A percentile compares a stretch with the other conserved stretches of the same genome.
Conservation (phyloP, 2,888 invertebrate species). For the Drosophila greeni region DNA sequence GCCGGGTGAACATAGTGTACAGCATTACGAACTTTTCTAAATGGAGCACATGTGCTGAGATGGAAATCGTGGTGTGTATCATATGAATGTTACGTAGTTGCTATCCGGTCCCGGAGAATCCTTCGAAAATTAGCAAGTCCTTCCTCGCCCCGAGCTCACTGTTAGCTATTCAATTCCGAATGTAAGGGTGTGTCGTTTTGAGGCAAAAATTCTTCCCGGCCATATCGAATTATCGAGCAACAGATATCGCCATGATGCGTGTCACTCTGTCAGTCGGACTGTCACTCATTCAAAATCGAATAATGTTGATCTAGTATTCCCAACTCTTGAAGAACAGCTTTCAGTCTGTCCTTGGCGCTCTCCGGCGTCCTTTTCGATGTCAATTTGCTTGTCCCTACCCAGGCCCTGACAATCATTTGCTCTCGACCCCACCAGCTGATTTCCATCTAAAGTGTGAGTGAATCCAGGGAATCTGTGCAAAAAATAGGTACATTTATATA, state of each 20-base stretch:
- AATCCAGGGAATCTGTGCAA: slow-evolving; percentile 38
- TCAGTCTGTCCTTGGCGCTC: slow-evolving; percentile 45
- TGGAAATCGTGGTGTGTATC: slow-evolving; percentile 1
- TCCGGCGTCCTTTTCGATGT: slow-evolving; percentile 56
- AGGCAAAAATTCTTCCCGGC: slow-evolving; percentile 26
- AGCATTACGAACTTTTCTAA: background rate
- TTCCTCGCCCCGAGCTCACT: background rate
- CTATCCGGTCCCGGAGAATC: slow-evolving; percentile 31
- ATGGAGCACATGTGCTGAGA: background rate
- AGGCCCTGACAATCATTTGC: slow-evolving; percentile 63
- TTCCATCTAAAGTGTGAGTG: slow-evolving; percentile 60
- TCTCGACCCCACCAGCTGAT: slow-evolving; percentile 51
- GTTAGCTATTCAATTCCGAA: background rate
- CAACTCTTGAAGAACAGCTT: slow-evolving; percentile 32
- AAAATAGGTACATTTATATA: slow-evolving; percentile 35
- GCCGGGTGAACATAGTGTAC: background rate
- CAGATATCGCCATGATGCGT: slow-evolving; percentile 28
- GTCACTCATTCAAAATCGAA: slow-evolving; percentile 60
- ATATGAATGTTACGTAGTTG: slow-evolving; percentile 6
- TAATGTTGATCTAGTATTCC: slow-evolving; percentile 67
- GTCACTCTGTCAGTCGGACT: slow-evolving; percentile 40
- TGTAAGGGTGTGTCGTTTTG: slow-evolving; percentile 2
- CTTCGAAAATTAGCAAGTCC: slow-evolving; percentile 17
- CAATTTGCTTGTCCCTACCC: slow-evolving; percentile 44
- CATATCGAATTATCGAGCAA: slow-evolving; percentile 45